These are phyloP conservation scores for Hirtodrosophila alboralis DNA, from an alignment of 2,888 invertebrate genomes.

Conservation along the genomic window DNA sequence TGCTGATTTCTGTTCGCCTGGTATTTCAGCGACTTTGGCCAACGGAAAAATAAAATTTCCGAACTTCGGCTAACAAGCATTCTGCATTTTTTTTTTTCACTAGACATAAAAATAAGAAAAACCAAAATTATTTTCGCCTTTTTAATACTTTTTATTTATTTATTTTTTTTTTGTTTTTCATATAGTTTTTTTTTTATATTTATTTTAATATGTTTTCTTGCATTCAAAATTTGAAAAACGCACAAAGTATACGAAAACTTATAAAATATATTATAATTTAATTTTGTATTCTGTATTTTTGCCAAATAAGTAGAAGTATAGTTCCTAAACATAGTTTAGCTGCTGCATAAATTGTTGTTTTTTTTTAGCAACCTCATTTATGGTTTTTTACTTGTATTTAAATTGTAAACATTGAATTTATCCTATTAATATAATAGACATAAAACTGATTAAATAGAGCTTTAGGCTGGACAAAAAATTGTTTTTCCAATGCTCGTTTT, in stretches of 20 bases:
- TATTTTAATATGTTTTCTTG: slow-evolving; percentile 19
- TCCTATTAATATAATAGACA: slow-evolving; percentile 78
- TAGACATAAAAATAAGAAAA: too few species aligned
- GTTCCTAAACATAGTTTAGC: slow-evolving; percentile 36
- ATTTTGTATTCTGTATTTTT: too few species aligned
- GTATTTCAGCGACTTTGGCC: too few species aligned
- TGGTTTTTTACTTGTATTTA: slow-evolving; percentile 8
- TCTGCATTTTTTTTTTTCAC: too few species aligned
- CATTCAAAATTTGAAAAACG: slow-evolving; percentile 55
- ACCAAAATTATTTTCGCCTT: slow-evolving; percentile 15
- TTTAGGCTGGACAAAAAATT: slow-evolving; percentile 26
- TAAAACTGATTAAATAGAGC: slow-evolving; percentile 60
- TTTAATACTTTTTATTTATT: slow-evolving; percentile 52
- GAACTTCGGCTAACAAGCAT: too few species aligned
- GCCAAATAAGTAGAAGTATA: slow-evolving; percentile 50
- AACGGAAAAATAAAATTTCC: too few species aligned
- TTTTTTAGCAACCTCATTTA: slow-evolving; percentile 24
- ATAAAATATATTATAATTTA: slow-evolving; percentile 53
- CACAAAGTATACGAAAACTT: slow-evolving; percentile 59
- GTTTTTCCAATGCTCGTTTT: slow-evolving; percentile 23
- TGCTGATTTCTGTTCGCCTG: too few species aligned
- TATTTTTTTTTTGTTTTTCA: slow-evolving; percentile 27
- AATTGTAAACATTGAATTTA: slow-evolving; percentile 30
- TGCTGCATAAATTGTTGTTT: slow-evolving; percentile 19
- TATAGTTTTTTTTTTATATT: slow-evolving; percentile 39